Evolutionary conservation across 2,888 invertebrate genomes (phyloP).

Genomic region (Loripinus fragilis): DNA sequence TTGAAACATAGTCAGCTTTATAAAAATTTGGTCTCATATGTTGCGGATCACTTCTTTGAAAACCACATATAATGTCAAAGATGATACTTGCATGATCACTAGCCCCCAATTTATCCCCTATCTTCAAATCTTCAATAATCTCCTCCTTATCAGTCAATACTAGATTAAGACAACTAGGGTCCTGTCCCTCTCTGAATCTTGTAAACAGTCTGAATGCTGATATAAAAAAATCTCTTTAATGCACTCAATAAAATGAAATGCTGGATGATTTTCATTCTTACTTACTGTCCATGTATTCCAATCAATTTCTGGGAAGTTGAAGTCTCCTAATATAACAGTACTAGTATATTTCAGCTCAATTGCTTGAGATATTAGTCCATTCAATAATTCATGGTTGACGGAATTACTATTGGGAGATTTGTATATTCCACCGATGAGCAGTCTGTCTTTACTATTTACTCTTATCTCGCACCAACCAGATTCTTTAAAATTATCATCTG

Average conservation of each 20-base stretch:
- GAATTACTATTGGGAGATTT: not conserved
- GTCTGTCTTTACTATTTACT: not conserved
- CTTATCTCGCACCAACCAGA: slow-evolving; percentile 10
- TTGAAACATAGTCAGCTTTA: slow-evolving; percentile 26
- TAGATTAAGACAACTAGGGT: slow-evolving; percentile 16
- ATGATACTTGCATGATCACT: slow-evolving; percentile 20
- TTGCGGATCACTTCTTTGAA: not conserved
- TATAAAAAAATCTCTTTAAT: slow-evolving; percentile 15
- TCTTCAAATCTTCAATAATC: not conserved
- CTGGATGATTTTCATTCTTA: slow-evolving; percentile 19
- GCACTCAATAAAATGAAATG: slow-evolving; percentile 19
- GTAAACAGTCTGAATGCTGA: slow-evolving; percentile 9
- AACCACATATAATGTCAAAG: not conserved
- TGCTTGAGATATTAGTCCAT: not conserved
- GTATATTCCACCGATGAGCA: slow-evolving; percentile 17
- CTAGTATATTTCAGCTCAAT: not conserved
- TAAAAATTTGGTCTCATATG: slow-evolving; percentile 5
- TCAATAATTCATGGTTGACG: not conserved
- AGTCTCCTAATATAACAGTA: slow-evolving; percentile 20
- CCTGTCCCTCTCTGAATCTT: not conserved
- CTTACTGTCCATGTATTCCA: slow-evolving; percentile 18
- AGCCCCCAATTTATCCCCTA: not conserved
- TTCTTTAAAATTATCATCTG: not conserved
- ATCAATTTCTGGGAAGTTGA: slow-evolving; percentile 29
- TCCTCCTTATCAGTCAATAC: slow-evolving; percentile 15